Base-by-base conservation (phyloP, 2,797 vertebrate genomes). In the Eospalax fontanierii region DNA sequence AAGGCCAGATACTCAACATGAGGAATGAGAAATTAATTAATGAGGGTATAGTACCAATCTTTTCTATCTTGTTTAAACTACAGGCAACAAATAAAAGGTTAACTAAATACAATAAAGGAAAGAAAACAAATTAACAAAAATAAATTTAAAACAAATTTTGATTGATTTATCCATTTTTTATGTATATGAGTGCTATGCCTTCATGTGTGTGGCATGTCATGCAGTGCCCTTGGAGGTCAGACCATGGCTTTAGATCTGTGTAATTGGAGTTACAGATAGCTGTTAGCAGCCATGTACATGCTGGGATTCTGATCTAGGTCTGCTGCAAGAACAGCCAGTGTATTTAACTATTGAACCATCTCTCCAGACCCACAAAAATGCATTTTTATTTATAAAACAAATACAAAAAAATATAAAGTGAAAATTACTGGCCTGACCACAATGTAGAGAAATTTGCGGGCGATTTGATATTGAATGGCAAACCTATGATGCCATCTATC, bases 41-140 rank as follows among this genome's bases (percentile, higher is more conserved):
- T 4, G 63, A 91, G 21, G 28, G 16, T 21, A 68, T 46, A 84
- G 3, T 22, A 81, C 1, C 90, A 59, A 3, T 68, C 26, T 94
- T 35, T 93, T 40, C 22, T 66, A 74, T 33, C 19, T 82, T 14
- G 30, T 30, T 78, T 33, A 84, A 81, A 59, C 15, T 30, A 81
- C 19, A 89, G 10, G 30, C 24, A 43, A 61, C 0, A n/a, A 18
- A 46, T 38, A 65, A 21, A 6, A 84, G 22, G 4, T 46, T 30
- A 80, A 88, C 43, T 28, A 86, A 74, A 85, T 59, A 3, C 1
- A 73, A 70, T 14, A 57, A 61, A 63, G 4, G 30, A 8, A 87
- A 94, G 78, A 59, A 57, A 57, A 57, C 68, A 73, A 82, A 88
- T 46, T 63, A 68, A 63, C 22, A 74, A 79, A 65, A 82, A 28